Evolutionary conservation across 53 echinoderm and acorn worm species (phyloP), one percentile per base, ranked within the genome.

Genomic region (Patiria pectinifera): DNA sequence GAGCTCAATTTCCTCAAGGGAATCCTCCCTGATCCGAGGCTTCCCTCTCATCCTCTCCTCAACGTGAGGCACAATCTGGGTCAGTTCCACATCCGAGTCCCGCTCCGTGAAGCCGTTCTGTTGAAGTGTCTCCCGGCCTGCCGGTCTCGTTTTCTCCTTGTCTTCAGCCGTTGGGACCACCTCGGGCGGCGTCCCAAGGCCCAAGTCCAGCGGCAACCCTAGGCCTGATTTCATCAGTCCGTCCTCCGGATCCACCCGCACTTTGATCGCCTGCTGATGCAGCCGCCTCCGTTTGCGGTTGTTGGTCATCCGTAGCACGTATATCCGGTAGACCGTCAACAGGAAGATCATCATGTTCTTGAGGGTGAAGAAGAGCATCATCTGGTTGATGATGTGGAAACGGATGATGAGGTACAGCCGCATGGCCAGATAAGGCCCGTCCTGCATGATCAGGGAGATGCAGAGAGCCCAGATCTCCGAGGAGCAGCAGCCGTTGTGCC

Each of bases 331-430:
- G 0, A 94, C 43, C 47, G 96, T 96, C 48, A 99, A 76, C 46
- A 92, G 90, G 22, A 99, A 85, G 62, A 99, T 93, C 62, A 99
- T 85, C 22, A 97, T 71, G 87, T 99, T 99, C 80, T 99, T 99
- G 69, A 95, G 85, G 6, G 96, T 95, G 91, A 99, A 99, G 94
- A 99, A 99, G 13, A 99, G 82, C 99, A 99, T 97, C 97, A 97
- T 99, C 71, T 96, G 94, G 76, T 95, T 97, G 83, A 97, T 88
- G 83, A 96, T 92, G 24, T 92, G 72, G 82, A 94, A 91, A 48
- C 92, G 69, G 60, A 96, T 94, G 82, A 99, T 93, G 60, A 99
- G 96, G 83, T 96, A 97, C 48, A 97, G 93, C 82, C 99, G 91
- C 96, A 99, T 96, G 48, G 58, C 94, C 43, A 99, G 83, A 91